phyloP scores from a whole-genome alignment of 2,113 vertebrate species.

The Hystrix brachyura region DNA sequence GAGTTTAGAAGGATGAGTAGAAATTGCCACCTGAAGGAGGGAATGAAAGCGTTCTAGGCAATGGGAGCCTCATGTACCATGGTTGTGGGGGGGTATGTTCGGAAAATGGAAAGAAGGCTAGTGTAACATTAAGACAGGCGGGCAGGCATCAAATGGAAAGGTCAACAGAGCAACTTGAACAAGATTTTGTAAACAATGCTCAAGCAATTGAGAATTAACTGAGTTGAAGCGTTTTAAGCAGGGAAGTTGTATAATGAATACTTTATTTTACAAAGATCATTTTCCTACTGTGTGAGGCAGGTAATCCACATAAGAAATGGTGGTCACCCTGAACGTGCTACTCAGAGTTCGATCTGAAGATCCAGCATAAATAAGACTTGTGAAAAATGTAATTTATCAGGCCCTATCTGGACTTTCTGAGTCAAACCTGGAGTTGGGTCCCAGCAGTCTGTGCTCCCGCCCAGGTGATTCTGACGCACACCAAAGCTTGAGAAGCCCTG shows the following conservation, averaged over 20 bases:
- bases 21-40: background rate
- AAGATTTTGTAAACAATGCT: background rate
- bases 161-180: fast-evolving
- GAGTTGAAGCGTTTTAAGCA: background rate
- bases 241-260: background rate
- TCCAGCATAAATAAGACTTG: background rate
- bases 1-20: background rate
- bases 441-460: background rate
- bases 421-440: background rate
- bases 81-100: background rate
- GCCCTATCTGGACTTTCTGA: background rate
- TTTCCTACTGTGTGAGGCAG: background rate
- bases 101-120: background rate
- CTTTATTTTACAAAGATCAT: background rate
- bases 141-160: fast-evolving
- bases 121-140: background rate
- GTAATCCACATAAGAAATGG: background rate
- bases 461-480: background rate
- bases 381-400: background rate
- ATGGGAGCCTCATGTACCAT: background rate
- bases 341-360: background rate
- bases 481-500: background rate
- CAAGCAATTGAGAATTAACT: background rate
- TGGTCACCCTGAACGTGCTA: background rate
- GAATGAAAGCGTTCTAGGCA: background rate